phyloP scores from a whole-genome alignment of 53 echinoderm and acorn worm species.

The Apostichopus leukothele region DNA sequence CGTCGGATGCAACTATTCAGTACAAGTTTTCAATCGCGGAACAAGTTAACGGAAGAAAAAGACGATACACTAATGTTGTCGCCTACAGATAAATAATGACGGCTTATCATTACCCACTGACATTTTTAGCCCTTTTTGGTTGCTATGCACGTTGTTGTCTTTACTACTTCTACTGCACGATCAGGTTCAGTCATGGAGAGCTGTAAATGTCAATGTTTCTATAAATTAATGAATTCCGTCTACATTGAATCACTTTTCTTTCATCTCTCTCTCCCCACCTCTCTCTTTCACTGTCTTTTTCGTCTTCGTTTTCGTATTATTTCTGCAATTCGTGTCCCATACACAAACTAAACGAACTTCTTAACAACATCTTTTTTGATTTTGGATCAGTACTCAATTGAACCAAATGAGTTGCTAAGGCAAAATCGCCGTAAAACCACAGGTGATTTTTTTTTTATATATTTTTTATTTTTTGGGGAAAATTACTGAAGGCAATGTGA shows the following conservation, averaged over 20 bases:
- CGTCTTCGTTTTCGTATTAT: too few relatives aligned
- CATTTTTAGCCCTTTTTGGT: neutral
- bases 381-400: too few relatives aligned
- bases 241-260: too few relatives aligned
- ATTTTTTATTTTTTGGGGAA: neutral
- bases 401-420: neutral
- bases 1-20: too few relatives aligned
- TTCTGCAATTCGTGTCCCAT: too few relatives aligned
- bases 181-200: neutral
- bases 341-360: too few relatives aligned
- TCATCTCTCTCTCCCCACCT: too few relatives aligned
- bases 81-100: neutral
- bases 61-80: too few relatives aligned
- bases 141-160: neutral
- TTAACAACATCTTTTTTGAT: too few relatives aligned
- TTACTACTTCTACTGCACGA: neutral
- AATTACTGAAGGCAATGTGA: neutral
- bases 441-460: neutral
- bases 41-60: too few relatives aligned
- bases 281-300: too few relatives aligned
- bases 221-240: neutral
- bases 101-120: neutral
- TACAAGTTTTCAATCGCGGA: too few relatives aligned
- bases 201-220: neutral
- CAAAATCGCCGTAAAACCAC: neutral